A percentile compares a stretch with the other conserved stretches of the same genome.
These are phyloP conservation scores for Archaeoteleia sp. DNA, from an alignment of 2,888 invertebrate species.

Conservation along the genomic window DNA sequence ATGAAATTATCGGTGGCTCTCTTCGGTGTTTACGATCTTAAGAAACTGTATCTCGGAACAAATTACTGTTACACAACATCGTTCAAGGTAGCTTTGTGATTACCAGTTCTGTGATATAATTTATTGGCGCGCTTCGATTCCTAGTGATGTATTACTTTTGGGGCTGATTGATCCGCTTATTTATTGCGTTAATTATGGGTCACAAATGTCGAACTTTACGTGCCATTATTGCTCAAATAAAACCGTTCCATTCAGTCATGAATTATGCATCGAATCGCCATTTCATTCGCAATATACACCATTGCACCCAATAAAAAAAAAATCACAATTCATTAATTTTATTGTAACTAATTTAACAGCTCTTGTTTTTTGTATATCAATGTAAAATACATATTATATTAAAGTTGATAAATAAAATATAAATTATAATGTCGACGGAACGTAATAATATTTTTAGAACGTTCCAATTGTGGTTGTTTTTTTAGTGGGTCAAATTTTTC, in stretches of 20 bases:
- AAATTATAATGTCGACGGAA: constrained; percentile 4
- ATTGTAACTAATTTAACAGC: too few species aligned
- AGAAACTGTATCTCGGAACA: constrained; percentile 8
- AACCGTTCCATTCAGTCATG: background rate
- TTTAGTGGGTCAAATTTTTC: too few species aligned
- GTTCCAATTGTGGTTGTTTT: too few species aligned
- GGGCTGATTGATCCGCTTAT: constrained; percentile 30
- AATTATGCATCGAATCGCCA: constrained; percentile 12
- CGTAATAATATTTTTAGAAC: background rate
- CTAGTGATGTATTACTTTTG: constrained; percentile 20
- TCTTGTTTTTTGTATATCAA: too few species aligned
- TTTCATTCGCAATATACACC: background rate
- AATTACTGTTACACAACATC: constrained; percentile 21
- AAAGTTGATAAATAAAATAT: background rate
- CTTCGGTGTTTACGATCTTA: constrained; percentile 13
- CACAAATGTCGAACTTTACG: constrained; percentile 20
- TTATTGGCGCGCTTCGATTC: constrained; percentile 20
- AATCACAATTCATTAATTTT: background rate
- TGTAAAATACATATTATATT: too few species aligned
- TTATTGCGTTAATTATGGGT: constrained; percentile 30
- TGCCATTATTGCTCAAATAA: background rate
- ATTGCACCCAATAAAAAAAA: background rate
- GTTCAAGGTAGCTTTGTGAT: constrained; percentile 25
- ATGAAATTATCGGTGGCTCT: constrained; percentile 22
- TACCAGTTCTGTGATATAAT: constrained; percentile 13